Percentiles rank a stretch among this genome's conserved stretches.
phyloP scores from a whole-genome alignment of 2,888 invertebrate species.

The Metacarcinus magister region DNA sequence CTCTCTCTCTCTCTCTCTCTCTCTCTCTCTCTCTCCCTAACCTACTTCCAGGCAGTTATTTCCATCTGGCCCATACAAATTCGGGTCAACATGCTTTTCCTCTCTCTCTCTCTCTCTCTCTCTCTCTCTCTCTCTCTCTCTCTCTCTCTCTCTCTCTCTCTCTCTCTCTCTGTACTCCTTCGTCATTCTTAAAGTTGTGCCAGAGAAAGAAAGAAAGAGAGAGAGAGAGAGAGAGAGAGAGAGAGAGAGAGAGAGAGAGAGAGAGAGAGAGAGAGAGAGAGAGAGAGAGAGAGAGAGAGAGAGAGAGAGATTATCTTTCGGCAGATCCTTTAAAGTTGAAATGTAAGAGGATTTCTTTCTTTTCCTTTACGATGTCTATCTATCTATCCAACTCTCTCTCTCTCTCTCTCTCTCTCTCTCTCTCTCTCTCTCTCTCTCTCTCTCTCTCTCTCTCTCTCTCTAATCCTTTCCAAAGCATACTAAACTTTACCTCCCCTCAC shows the following conservation, averaged over 20 bases:
- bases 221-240: conserved; percentile 46
- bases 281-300: conserved; percentile 51
- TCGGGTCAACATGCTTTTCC: neutral
- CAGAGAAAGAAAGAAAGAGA: neutral
- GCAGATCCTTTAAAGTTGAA: neutral
- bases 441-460: conserved; percentile 5
- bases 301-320: conserved; percentile 16
- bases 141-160: neutral
- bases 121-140: conserved; percentile 51
- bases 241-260: conserved; percentile 56
- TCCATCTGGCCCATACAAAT: neutral
- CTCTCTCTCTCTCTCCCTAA: neutral
- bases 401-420: neutral
- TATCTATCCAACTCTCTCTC: neutral
- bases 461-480: too few species aligned
- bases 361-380: neutral
- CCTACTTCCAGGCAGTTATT: neutral
- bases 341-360: neutral
- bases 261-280: conserved; percentile 56
- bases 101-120: neutral
- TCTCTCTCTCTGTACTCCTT: neutral
- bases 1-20: conserved; percentile 38
- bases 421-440: neutral
- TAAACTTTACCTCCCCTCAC: neutral
- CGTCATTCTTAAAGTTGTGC: neutral